Evolutionary conservation across 2,888 invertebrate genomes (phyloP).

Genomic region (Arctia plantaginis): DNA sequence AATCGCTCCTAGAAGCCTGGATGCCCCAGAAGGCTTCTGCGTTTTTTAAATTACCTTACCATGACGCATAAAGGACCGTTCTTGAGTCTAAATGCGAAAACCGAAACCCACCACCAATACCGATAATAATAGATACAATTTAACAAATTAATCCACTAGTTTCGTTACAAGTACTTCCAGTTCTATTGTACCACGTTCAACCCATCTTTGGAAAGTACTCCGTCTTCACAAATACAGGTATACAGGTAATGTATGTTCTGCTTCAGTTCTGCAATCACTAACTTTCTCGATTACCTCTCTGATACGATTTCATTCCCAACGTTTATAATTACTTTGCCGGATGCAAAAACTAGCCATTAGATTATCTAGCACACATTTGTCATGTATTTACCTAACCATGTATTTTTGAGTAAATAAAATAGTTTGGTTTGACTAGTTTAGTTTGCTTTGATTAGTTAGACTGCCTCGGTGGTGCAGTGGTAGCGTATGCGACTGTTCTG

Average conservation of each 20-base stretch:
- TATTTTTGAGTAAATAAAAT: neutral
- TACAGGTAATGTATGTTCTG: neutral
- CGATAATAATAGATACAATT: neutral
- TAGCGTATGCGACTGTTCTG: no score
- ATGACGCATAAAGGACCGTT: no score
- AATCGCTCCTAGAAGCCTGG: no score
- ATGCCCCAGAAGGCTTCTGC: no score
- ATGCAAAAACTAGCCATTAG: neutral
- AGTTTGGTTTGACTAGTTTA: no score
- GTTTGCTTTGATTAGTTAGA: no score
- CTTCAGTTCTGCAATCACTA: neutral
- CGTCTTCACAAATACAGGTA: neutral
- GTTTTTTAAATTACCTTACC: no score
- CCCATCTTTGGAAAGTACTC: neutral
- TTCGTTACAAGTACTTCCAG: neutral
- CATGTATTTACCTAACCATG: neutral
- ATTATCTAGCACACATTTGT: neutral
- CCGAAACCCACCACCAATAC: no score
- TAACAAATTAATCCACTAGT: neutral
- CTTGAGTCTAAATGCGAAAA: no score
- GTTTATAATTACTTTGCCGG: neutral
- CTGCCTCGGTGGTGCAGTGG: no score
- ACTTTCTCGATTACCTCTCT: neutral
- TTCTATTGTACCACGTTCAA: neutral
- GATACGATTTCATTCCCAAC: constrained; percentile 1